Percentiles rank a stretch among this genome's conserved stretches.
phyloP scores from a whole-genome alignment of 2,113 vertebrate genomes.

The Shinisaurus crocodilurus region DNA sequence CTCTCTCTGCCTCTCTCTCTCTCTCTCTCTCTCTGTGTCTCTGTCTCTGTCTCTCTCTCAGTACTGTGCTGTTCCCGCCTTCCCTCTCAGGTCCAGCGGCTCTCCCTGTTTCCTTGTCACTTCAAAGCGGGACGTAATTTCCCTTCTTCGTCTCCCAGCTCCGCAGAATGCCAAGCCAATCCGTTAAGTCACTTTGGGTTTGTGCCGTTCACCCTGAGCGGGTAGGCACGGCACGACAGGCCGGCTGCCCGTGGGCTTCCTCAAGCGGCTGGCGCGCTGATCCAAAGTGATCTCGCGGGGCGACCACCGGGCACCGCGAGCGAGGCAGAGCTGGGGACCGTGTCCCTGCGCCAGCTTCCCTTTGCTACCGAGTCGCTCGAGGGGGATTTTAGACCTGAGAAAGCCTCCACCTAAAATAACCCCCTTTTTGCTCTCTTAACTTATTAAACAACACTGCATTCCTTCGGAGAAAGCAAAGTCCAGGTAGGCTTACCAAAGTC shows the following conservation, averaged over 20 bases:
- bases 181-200: neutral
- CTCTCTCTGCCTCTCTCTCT: too few relatives aligned
- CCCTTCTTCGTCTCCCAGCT: too few relatives aligned
- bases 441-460: neutral
- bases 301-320: neutral
- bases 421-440: neutral
- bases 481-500: neutral
- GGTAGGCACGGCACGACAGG: neutral
- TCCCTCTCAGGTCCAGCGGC: too few relatives aligned
- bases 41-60: too few relatives aligned
- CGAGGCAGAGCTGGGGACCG: neutral
- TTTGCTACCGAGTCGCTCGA: neutral
- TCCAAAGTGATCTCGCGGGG: rapidly evolving
- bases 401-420: neutral
- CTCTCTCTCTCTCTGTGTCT: too few relatives aligned
- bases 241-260: neutral
- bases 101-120: too few relatives aligned
- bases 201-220: neutral
- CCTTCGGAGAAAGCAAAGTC: neutral
- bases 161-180: neutral
- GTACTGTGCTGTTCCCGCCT: neutral
- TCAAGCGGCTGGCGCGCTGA: rapidly evolving
- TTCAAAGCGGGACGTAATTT: too few relatives aligned
- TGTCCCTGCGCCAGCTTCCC: rapidly evolving
- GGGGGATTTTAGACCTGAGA: neutral